A percentile compares a stretch with the other conserved stretches of the same genome.
Evolutionary conservation across 2,113 vertebrate genomes (phyloP).

Genomic region (Thamnaconus septentrionalis): DNA sequence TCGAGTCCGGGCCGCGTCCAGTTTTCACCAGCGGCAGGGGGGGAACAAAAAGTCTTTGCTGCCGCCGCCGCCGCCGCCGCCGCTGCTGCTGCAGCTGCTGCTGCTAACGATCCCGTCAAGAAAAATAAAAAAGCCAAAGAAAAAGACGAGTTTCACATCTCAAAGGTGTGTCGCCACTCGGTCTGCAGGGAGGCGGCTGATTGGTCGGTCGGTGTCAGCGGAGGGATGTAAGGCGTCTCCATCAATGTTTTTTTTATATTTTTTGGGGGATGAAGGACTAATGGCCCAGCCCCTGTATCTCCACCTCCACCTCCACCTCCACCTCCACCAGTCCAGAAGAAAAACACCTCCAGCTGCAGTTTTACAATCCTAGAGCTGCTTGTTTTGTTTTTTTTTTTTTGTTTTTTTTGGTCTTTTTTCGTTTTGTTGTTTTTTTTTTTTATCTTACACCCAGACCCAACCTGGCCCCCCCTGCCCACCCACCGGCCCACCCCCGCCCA

Average conservation of each 20-base stretch:
- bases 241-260: slow-evolving; percentile 44
- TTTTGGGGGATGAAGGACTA: slow-evolving; percentile 42
- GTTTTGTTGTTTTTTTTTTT: too few species aligned
- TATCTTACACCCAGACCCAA: too few species aligned
- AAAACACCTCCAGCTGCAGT: slow-evolving; percentile 39
- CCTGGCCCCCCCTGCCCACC: neutral
- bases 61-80: slow-evolving; percentile 49
- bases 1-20: neutral
- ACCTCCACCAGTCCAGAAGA: slow-evolving; percentile 23
- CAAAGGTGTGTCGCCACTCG: too few species aligned
- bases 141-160: too few species aligned
- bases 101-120: slow-evolving; percentile 4
- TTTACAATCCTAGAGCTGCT: slow-evolving; percentile 52
- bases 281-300: slow-evolving; percentile 31
- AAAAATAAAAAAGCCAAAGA: too few species aligned
- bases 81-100: slow-evolving; percentile 3
- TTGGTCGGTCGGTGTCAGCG: slow-evolving; percentile 12
- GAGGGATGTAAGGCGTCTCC: slow-evolving; percentile 62
- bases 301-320: slow-evolving; percentile 34
- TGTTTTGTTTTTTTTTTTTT: neutral
- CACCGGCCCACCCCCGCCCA: slow-evolving; percentile 16
- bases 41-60: slow-evolving; percentile 40
- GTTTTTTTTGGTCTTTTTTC: too few species aligned
- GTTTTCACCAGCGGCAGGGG: slow-evolving; percentile 53
- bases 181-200: too few species aligned